These are phyloP conservation scores for Aporophyla lueneburgensis DNA, from an alignment of 2,888 invertebrate genomes.

Conservation along the genomic window DNA sequence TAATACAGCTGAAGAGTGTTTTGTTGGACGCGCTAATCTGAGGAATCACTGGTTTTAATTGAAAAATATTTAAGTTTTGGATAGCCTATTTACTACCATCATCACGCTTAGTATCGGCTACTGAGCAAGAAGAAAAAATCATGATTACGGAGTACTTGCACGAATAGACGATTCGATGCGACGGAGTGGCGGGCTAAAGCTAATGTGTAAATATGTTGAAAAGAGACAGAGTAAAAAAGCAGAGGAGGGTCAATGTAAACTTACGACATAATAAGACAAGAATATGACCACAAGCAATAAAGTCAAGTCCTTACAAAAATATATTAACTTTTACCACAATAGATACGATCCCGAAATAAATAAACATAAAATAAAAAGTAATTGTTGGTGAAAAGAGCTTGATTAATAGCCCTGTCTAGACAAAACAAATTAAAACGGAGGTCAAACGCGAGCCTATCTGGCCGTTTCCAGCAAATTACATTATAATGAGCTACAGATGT, in stretches of 20 bases:
- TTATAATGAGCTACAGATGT: constrained; percentile 45
- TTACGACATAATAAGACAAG: background rate
- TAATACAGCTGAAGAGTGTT: no score
- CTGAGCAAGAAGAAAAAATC: no score
- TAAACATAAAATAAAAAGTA: constrained; percentile 45
- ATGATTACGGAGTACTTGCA: no score
- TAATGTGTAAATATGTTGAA: no score
- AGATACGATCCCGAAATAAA: constrained; percentile 32
- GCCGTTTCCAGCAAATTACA: constrained; percentile 44
- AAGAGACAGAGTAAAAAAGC: no score
- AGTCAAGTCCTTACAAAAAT: constrained; percentile 4
- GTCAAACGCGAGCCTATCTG: constrained; percentile 38
- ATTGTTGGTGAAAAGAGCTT: constrained; percentile 38
- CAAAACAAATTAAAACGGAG: constrained; percentile 58
- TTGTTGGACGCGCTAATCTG: no score
- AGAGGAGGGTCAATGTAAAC: background rate
- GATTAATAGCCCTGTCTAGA: constrained; percentile 57
- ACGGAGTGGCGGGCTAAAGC: no score
- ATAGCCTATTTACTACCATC: no score
- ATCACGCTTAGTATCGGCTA: no score
- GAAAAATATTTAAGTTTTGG: no score
- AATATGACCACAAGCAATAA: background rate
- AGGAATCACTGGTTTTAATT: no score
- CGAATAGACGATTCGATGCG: no score
- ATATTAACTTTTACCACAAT: background rate